These are phyloP conservation scores for Pseudomyrmex gracilis DNA, from an alignment of 1,140 invertebrate species.

Conservation along the genomic window DNA sequence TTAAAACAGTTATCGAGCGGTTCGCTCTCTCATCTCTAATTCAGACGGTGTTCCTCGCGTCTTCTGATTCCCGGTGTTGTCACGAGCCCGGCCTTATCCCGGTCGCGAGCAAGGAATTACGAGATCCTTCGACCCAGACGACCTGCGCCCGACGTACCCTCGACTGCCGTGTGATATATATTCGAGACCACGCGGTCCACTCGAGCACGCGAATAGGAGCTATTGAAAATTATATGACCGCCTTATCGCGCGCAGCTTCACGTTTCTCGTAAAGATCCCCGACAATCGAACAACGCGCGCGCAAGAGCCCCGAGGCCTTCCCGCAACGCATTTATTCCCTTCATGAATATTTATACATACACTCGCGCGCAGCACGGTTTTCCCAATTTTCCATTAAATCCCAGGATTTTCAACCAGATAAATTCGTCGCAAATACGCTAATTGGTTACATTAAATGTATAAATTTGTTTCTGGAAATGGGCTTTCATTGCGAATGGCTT, in stretches of 20 bases:
- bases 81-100: slow-evolving; percentile 24
- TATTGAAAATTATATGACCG: slow-evolving; percentile 56
- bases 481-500: too few species aligned
- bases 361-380: not conserved
- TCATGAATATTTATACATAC: too few species aligned
- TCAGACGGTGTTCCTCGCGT: not conserved
- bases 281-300: not conserved
- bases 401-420: too few species aligned
- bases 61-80: slow-evolving; percentile 18
- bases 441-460: too few species aligned
- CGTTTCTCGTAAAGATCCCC: slow-evolving; percentile 31
- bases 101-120: slow-evolving; percentile 74
- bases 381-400: slow-evolving; percentile 7
- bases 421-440: too few species aligned
- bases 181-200: slow-evolving; percentile 36
- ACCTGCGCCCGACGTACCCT: slow-evolving; percentile 74
- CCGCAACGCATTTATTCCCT: not conserved
- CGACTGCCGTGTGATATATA: slow-evolving; percentile 75
- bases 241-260: slow-evolving; percentile 4
- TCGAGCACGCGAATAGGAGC: slow-evolving; percentile 25
- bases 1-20: too few species aligned
- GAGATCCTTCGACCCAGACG: slow-evolving; percentile 69
- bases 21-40: not conserved
- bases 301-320: not conserved
- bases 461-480: too few species aligned